Base-by-base conservation (phyloP, 2,888 invertebrate genomes). In the Scaptomyza polygonia region DNA sequence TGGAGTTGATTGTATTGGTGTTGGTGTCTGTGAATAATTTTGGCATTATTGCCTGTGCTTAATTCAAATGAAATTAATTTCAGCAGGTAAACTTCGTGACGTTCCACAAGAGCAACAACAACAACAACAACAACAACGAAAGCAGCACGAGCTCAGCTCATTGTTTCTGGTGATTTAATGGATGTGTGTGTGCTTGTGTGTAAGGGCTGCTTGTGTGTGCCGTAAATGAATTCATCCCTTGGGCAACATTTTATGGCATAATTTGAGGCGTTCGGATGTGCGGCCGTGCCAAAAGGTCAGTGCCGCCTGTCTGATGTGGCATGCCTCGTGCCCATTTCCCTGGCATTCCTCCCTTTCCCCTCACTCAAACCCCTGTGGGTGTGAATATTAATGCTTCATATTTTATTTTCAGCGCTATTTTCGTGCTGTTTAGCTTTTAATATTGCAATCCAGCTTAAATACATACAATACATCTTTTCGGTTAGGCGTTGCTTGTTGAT, bases 131-230 rank as follows among this genome's bases (percentile, higher is more conserved):
- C 21, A 48, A 40, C 59, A 16, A 11, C 48, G 45, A 39, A 48
- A 51, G 52, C 51, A 27, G 45, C 52, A 48, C 53, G 55, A 63
- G 62, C 64, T 45, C 62, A 70, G 77, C 81, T 88, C 88, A 82
- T 82, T 82, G 82, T 82, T 88, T 88, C 86, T 80, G 82, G 85
- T 82, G 88, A 82, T 82, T 82, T 82, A 86, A 88, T 88, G 81
- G 70, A 64, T 43, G 12, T 48, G 21, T 42, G 48, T 51, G 51
- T n/a, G 12, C 34, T 47, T 52, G 44, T 49, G 32, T 58, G 58
- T 36, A 48, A 32, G 61, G 54, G 29, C 75, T 53, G 45, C 61
- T 67, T 53, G 72, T 65, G 77, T 77, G 67, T 59, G 73, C 58
- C 57, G 83, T 67, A 86, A 88, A 82, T 88, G 82, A 82, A 82